Percentiles rank a stretch among this genome's conserved stretches.
Evolutionary conservation across 2,113 vertebrate species (phyloP).

Genomic region (Sclerurus mexicanus): DNA sequence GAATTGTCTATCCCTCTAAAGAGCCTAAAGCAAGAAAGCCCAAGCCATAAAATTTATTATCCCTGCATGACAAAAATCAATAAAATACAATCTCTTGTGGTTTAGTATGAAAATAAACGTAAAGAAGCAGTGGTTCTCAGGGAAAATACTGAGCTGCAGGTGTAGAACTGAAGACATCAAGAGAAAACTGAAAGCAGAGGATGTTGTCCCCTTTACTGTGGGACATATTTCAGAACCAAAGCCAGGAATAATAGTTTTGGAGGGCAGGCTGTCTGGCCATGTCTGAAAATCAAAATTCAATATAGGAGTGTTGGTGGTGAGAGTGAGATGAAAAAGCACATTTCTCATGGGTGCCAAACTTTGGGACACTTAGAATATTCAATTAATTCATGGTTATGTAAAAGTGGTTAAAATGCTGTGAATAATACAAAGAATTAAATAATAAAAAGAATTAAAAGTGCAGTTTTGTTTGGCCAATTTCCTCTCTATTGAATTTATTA

Average conservation of each 20-base stretch:
- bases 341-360: background rate
- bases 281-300: background rate
- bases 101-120: conserved; percentile 45
- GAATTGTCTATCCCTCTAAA: background rate
- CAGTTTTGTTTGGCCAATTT: background rate
- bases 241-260: background rate
- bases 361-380: background rate
- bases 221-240: background rate
- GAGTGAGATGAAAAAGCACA: background rate
- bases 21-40: background rate
- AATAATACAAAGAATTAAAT: background rate
- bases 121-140: background rate
- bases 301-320: background rate
- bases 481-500: background rate
- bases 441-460: background rate
- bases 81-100: conserved; percentile 17
- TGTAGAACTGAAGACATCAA: background rate
- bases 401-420: background rate
- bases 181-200: background rate
- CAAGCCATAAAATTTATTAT: background rate
- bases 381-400: background rate
- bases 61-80: conserved; percentile 26
- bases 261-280: background rate
- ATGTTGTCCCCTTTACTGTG: background rate
- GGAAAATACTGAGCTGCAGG: background rate